phyloP scores from a whole-genome alignment of 1,140 invertebrate genomes.

The Cydia pomonella region DNA sequence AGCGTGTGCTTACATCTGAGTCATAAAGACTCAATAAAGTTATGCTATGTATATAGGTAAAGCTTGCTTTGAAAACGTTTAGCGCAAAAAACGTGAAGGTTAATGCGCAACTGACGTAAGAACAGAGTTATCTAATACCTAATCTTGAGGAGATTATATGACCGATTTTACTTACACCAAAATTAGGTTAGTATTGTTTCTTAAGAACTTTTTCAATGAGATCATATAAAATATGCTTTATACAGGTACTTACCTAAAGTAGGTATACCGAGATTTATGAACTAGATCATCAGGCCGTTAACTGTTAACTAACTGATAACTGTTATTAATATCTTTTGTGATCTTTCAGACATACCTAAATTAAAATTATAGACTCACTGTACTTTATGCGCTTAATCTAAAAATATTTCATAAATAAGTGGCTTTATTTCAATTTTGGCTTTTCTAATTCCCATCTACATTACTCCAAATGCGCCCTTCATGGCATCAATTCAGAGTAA shows the following conservation, averaged over 20 bases:
- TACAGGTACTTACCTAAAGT: no score
- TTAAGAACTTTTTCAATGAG: no score
- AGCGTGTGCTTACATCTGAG: not conserved
- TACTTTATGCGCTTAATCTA: no score
- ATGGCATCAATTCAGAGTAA: not conserved
- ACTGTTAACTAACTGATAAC: no score
- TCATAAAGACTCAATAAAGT: not conserved
- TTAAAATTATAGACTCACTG: no score
- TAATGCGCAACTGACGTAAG: conserved; percentile 5
- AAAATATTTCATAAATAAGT: not conserved
- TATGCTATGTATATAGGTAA: not conserved
- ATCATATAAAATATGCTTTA: no score
- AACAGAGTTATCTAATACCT: conserved; percentile 8
- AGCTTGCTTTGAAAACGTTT: not conserved
- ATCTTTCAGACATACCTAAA: no score
- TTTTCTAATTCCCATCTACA: not conserved
- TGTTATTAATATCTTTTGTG: no score
- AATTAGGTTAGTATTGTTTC: no score
- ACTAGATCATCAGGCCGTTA: no score
- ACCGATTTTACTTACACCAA: no score
- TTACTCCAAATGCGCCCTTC: conserved; percentile 6
- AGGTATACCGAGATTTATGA: no score
- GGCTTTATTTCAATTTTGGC: not conserved
- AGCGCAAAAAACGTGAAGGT: not conserved
- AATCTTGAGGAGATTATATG: not conserved